These are phyloP conservation scores for Tolmerus cingulatus DNA, from an alignment of 2,888 invertebrate genomes.

Conservation along the genomic window DNA sequence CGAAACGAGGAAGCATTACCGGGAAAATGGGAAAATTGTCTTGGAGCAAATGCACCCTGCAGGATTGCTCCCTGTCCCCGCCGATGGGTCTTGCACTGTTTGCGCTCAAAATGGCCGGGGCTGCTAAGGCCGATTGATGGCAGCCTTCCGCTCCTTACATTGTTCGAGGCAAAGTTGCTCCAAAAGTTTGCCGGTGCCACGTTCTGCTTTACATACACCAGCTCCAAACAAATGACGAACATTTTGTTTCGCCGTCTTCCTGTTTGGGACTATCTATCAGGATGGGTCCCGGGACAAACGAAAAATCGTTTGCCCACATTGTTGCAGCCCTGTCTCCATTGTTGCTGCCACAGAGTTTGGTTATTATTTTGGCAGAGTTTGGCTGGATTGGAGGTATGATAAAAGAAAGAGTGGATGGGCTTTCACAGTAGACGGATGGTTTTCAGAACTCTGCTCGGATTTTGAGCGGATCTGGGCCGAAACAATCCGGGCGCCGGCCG, in stretches of 20 bases:
- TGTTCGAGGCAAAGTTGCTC: background rate
- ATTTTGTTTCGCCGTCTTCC: background rate
- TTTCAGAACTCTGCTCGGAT: background rate
- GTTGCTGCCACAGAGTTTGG: background rate
- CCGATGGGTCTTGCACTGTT: background rate
- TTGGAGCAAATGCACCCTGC: background rate
- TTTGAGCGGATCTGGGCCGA: background rate
- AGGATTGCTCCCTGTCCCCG: background rate
- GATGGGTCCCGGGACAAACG: background rate
- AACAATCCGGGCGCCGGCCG: background rate
- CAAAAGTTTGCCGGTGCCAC: background rate
- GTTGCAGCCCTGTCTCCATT: background rate
- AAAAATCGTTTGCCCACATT: background rate
- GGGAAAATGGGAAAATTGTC: background rate
- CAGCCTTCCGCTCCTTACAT: background rate
- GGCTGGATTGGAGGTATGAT: background rate
- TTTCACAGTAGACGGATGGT: background rate
- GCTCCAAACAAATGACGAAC: slow-evolving; percentile 2
- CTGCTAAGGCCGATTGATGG: background rate
- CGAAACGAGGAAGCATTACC: background rate
- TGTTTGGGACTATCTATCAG: background rate
- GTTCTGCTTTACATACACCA: background rate
- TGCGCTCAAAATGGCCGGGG: background rate
- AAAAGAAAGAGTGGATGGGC: background rate
- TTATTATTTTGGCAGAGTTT: background rate